phyloP scores from a whole-genome alignment of 2,888 invertebrate genomes.

The Acleris laterana region DNA sequence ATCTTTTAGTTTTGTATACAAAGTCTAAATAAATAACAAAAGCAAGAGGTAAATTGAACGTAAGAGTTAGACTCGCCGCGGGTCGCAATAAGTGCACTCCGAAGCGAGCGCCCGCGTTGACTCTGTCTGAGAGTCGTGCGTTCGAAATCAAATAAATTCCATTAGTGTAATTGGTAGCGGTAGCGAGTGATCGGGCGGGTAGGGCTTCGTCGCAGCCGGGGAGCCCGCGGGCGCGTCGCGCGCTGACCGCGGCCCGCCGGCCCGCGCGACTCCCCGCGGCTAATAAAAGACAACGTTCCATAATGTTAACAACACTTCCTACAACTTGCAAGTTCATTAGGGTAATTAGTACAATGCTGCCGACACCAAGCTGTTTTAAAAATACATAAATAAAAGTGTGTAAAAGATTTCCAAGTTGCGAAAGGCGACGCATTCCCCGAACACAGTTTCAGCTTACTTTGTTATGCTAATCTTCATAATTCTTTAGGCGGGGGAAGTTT shows the following conservation, averaged over 20 bases:
- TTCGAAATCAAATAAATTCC: conserved; percentile 76
- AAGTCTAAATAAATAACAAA: not conserved
- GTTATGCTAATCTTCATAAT: conserved; percentile 84
- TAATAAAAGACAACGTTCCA: conserved; percentile 6
- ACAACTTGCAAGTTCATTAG: conserved; percentile 4
- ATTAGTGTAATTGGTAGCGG: conserved; percentile 76
- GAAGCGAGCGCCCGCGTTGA: conserved; percentile 43
- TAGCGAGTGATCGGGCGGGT: conserved; percentile 57
- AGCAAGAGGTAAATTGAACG: conserved; percentile 27
- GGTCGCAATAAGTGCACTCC: conserved; percentile 46
- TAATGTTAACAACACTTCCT: conserved; percentile 5
- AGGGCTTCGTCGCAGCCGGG: conserved; percentile 42
- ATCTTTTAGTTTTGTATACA: not conserved
- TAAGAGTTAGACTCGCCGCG: conserved; percentile 42
- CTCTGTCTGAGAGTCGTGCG: conserved; percentile 45
- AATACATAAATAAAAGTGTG: conserved; percentile 48
- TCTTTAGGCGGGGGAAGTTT: conserved; percentile 78
- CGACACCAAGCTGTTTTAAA: conserved; percentile 10
- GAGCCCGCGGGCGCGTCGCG: not conserved
- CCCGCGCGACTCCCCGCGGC: conserved; percentile 1
- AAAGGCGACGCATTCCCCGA: conserved; percentile 72
- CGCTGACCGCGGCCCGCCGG: not conserved
- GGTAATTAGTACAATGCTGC: not conserved
- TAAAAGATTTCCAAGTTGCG: conserved; percentile 62
- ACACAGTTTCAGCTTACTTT: conserved; percentile 78